Percentiles rank a stretch among this genome's conserved stretches.
These are phyloP conservation scores for Diloba caeruleocephala DNA, from an alignment of 2,888 invertebrate species.

Conservation along the genomic window DNA sequence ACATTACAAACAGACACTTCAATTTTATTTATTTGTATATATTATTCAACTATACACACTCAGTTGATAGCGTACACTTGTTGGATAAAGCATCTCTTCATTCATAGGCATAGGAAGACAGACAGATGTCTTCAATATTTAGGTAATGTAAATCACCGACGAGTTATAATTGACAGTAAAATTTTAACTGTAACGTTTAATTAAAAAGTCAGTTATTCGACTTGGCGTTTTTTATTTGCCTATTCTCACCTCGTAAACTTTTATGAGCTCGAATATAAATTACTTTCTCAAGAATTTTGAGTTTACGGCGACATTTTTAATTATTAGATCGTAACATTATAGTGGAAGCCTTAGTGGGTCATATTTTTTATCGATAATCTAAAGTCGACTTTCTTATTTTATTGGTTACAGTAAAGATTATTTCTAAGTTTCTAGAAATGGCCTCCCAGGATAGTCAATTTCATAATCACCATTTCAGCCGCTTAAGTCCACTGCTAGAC, in stretches of 20 bases:
- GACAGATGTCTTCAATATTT: too few relatives aligned
- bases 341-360: conserved; percentile 2
- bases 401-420: neutral
- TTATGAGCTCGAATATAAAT: conserved; percentile 52
- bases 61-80: too few relatives aligned
- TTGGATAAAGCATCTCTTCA: too few relatives aligned
- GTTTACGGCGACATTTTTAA: conserved; percentile 49
- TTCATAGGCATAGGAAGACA: too few relatives aligned
- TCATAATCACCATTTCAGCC: too few relatives aligned
- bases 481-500: too few relatives aligned
- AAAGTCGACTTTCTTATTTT: conserved; percentile 6
- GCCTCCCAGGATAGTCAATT: too few relatives aligned
- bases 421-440: too few relatives aligned
- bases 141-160: neutral
- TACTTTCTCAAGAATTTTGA: conserved; percentile 41
- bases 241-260: conserved; percentile 52
- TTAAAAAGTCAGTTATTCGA: conserved; percentile 34
- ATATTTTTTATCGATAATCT: conserved; percentile 19
- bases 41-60: too few relatives aligned
- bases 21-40: too few relatives aligned
- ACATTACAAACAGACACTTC: too few relatives aligned
- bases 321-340: conserved; percentile 29
- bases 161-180: conserved; percentile 18
- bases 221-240: conserved; percentile 40
- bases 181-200: conserved; percentile 32